phyloP scores from a whole-genome alignment of 1,140 invertebrate species.

The Atta colombica region DNA sequence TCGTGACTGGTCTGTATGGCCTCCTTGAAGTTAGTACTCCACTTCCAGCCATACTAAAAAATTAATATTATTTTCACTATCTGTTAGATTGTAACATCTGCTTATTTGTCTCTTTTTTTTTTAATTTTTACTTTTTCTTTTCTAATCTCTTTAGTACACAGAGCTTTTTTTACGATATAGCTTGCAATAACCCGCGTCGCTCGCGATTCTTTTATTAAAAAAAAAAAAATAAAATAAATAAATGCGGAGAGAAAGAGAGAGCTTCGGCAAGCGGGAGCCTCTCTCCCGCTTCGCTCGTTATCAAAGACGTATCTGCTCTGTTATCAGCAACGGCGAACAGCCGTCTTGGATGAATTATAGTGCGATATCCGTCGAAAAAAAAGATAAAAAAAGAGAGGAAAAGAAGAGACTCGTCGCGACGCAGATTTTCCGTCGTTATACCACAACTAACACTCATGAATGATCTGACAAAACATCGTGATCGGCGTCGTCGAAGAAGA shows the following conservation, averaged over 20 bases:
- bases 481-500: conserved; percentile 57
- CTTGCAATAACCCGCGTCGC: conserved; percentile 69
- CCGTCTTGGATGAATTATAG: conserved; percentile 12
- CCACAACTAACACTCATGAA: conserved; percentile 83
- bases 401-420: conserved; percentile 65
- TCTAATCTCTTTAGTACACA: neutral
- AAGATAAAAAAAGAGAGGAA: conserved; percentile 33
- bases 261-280: conserved; percentile 17
- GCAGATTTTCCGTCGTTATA: conserved; percentile 75
- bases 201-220: conserved; percentile 39
- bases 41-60: conserved; percentile 95
- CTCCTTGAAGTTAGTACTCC: conserved; percentile 97
- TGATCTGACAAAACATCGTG: conserved; percentile 83
- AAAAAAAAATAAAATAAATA: neutral
- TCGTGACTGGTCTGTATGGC: conserved; percentile 92
- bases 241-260: conserved; percentile 23
- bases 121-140: conserved; percentile 6
- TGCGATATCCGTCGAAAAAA: conserved; percentile 21
- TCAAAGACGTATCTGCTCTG: conserved; percentile 29
- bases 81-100: conserved; percentile 73
- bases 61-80: conserved; percentile 85
- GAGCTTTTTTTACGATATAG: conserved; percentile 39
- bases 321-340: conserved; percentile 19
- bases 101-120: conserved; percentile 26
- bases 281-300: conserved; percentile 61